phyloP scores from a whole-genome alignment of 2,888 invertebrate genomes.

The Subacronicta megacephala region DNA sequence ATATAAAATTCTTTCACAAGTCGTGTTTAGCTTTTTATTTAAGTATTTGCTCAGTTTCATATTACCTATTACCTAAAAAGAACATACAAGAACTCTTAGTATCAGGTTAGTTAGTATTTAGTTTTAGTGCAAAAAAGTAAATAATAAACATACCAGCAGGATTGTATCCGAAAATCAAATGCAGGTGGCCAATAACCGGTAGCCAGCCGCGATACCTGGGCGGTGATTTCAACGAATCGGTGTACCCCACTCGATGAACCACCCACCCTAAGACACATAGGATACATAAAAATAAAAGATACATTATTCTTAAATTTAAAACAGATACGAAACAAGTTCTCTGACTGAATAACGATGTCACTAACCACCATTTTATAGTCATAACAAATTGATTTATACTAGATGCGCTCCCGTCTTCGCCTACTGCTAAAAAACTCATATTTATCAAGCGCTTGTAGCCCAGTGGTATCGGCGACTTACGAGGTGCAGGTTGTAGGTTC shows the following conservation, averaged over 20 bases:
- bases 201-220: conserved; percentile 15
- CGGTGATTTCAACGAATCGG: neutral
- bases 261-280: conserved; percentile 1
- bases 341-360: neutral
- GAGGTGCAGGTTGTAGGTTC: no score
- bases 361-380: neutral
- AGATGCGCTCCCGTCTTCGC: neutral
- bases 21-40: no score
- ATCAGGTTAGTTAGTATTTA: no score
- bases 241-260: neutral
- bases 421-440: neutral
- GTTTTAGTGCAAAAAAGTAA: no score
- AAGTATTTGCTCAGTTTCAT: no score
- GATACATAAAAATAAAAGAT: neutral
- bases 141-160: conserved; percentile 17
- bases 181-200: conserved; percentile 17
- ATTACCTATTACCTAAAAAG: no score
- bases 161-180: conserved; percentile 4
- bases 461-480: no score
- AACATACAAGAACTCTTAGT: no score
- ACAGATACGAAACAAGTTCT: neutral
- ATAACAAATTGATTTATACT: neutral
- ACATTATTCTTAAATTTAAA: neutral
- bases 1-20: no score
- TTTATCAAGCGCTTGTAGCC: no score